These are phyloP conservation scores for Phoebastria nigripes DNA, from an alignment of 2,797 vertebrate species.

Conservation along the genomic window DNA sequence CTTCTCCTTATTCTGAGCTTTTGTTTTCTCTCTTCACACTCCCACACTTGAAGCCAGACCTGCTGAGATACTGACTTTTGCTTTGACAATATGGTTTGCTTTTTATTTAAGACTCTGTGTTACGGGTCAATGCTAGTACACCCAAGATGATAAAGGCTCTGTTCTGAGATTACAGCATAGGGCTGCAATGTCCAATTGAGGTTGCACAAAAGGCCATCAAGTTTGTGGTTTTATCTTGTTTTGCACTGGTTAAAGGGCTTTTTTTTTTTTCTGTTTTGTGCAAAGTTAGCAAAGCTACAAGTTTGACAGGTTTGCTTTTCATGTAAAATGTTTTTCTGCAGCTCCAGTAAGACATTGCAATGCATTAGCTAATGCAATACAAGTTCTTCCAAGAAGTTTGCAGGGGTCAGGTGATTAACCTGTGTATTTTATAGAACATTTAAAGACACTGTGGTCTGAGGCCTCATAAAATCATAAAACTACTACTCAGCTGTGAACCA, in stretches of 20 bases:
- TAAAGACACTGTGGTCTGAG: slow-evolving; percentile 65
- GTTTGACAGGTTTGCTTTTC: slow-evolving; percentile 66
- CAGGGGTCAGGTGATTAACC: slow-evolving; percentile 67
- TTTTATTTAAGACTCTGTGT: slow-evolving; percentile 55
- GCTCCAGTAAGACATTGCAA: slow-evolving; percentile 46
- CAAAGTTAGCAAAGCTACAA: slow-evolving; percentile 69
- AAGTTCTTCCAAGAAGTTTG: slow-evolving; percentile 68
- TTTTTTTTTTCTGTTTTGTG: slow-evolving; percentile 44
- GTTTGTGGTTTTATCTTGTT: slow-evolving; percentile 74
- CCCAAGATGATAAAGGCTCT: slow-evolving; percentile 56
- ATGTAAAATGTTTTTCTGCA: slow-evolving; percentile 42
- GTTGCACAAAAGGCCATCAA: slow-evolving; percentile 55
- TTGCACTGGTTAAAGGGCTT: slow-evolving; percentile 49
- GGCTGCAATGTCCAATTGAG: slow-evolving; percentile 61
- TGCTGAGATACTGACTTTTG: slow-evolving; percentile 54
- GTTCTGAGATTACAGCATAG: slow-evolving; percentile 52
- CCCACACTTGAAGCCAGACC: slow-evolving; percentile 30
- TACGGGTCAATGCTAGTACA: slow-evolving; percentile 56
- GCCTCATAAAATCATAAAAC: slow-evolving; percentile 49
- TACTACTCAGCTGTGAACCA: slow-evolving; percentile 30
- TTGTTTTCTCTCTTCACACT: slow-evolving; percentile 42
- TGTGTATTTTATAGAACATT: slow-evolving; percentile 58
- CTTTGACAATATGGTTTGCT: slow-evolving; percentile 41
- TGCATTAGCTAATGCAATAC: slow-evolving; percentile 75
- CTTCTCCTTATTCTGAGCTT: slow-evolving; percentile 10